Evolutionary conservation across 2,888 invertebrate species (phyloP).

Genomic region (Acrocyrtus sp.): DNA sequence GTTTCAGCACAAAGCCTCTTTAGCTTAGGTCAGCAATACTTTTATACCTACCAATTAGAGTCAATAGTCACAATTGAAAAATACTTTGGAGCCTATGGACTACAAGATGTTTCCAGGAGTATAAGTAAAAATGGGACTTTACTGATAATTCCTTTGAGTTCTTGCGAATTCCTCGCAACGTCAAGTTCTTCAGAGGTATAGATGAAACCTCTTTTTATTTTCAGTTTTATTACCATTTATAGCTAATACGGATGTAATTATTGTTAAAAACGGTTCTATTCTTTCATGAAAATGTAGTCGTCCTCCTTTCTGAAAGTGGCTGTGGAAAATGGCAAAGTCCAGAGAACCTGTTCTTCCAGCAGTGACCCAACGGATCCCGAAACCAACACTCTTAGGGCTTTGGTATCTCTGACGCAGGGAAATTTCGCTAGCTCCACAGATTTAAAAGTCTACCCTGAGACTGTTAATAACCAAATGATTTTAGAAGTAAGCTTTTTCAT

Average conservation of each 20-base stretch:
- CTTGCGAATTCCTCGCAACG: not conserved
- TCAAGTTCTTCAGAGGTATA: too few relatives aligned
- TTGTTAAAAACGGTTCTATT: not conserved
- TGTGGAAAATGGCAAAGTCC: slow-evolving; percentile 1
- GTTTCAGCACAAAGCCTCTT: too few relatives aligned
- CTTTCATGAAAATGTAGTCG: not conserved
- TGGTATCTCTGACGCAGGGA: slow-evolving; percentile 4
- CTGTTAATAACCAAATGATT: not conserved
- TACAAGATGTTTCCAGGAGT: not conserved
- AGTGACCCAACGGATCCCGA: not conserved
- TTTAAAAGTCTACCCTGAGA: too few relatives aligned
- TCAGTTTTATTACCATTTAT: too few relatives aligned
- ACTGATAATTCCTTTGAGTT: not conserved
- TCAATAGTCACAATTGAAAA: too few relatives aligned
- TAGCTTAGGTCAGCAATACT: too few relatives aligned
- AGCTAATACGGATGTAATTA: not conserved
- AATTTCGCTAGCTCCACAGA: too few relatives aligned
- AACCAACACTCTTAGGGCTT: slow-evolving; percentile 6
- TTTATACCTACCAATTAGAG: too few relatives aligned
- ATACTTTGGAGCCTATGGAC: too few relatives aligned
- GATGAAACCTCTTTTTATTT: too few relatives aligned
- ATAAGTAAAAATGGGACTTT: not conserved
- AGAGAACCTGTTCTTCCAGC: not conserved
- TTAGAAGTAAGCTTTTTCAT: slow-evolving; percentile 5
- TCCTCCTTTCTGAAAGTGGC: slow-evolving; percentile 14